phyloP scores from a whole-genome alignment of 1,140 invertebrate genomes.

The Eupeodes corollae region DNA sequence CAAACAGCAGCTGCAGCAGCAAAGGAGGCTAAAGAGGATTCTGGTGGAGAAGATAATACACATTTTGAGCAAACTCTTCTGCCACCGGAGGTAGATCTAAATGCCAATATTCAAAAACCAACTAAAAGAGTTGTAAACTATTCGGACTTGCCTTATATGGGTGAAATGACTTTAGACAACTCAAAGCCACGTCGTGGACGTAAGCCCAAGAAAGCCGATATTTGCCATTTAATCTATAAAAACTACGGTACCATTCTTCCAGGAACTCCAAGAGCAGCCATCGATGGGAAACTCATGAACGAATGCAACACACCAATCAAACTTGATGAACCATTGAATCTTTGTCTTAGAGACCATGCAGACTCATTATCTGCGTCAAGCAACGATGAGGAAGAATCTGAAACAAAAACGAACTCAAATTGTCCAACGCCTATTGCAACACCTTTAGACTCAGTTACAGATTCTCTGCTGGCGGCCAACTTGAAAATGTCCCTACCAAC shows the following conservation, averaged over 20 bases:
- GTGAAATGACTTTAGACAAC: conserved; percentile 78
- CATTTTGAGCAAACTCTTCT: conserved; percentile 7
- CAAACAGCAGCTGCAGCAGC: conserved; percentile 25
- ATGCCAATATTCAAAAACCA: neutral
- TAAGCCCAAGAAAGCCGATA: conserved; percentile 82
- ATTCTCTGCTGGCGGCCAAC: conserved; percentile 20
- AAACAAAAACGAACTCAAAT: conserved; percentile 3
- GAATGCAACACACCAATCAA: conserved; percentile 15
- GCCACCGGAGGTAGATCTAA: conserved; percentile 13
- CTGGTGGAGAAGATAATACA: conserved; percentile 24
- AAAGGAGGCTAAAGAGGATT: conserved; percentile 4
- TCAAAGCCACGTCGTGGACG: conserved; percentile 68
- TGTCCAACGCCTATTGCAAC: conserved; percentile 5
- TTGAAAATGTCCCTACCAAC: conserved; percentile 12
- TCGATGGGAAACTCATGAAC: no score
- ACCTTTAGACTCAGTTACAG: conserved; percentile 14
- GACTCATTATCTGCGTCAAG: neutral
- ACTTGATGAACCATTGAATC: conserved; percentile 59
- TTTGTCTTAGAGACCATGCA: conserved; percentile 56
- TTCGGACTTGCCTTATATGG: conserved; percentile 80
- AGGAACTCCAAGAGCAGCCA: neutral
- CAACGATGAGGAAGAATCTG: neutral
- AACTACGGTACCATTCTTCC: conserved; percentile 79
- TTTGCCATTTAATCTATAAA: conserved; percentile 82
- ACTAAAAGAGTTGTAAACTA: conserved; percentile 48